Evolutionary conservation across 2,888 invertebrate genomes (phyloP).

Genomic region (Electrophaes corylata): DNA sequence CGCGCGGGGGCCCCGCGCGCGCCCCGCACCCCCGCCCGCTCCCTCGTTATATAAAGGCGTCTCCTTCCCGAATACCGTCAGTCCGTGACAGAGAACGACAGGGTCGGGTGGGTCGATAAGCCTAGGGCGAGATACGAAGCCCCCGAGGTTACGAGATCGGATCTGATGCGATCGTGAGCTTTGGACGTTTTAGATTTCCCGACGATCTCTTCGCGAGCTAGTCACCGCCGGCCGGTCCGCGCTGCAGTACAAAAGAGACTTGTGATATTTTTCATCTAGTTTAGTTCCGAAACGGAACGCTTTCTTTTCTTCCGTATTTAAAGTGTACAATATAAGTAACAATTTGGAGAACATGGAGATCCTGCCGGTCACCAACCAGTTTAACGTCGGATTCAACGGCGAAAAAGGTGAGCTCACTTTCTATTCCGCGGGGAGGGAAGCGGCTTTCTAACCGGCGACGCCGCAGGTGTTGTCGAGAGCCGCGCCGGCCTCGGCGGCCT

Average conservation of each 20-base stretch:
- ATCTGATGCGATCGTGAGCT: constrained; percentile 80
- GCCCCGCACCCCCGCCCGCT: constrained; percentile 69
- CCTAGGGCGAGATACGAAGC: constrained; percentile 78
- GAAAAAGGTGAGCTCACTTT: constrained; percentile 88
- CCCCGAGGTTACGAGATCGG: constrained; percentile 82
- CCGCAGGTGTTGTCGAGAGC: constrained; percentile 73
- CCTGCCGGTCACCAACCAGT: constrained; percentile 90
- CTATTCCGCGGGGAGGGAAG: constrained; percentile 68
- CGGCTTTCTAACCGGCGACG: constrained; percentile 78
- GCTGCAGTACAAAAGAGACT: constrained; percentile 82
- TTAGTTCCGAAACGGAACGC: constrained; percentile 78
- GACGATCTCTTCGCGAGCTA: constrained; percentile 78
- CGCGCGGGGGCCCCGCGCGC: constrained; percentile 75
- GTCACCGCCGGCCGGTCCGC: constrained; percentile 74
- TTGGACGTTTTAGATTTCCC: constrained; percentile 71
- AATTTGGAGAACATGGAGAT: constrained; percentile 90
- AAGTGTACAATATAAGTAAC: constrained; percentile 85
- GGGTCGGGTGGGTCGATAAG: constrained; percentile 79
- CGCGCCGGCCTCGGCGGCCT: constrained; percentile 58
- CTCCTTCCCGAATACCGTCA: constrained; percentile 69
- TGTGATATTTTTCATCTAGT: constrained; percentile 83
- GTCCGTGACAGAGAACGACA: constrained; percentile 80
- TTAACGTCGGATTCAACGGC: constrained; percentile 90
- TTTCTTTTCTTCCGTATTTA: constrained; percentile 70
- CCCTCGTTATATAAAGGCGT: constrained; percentile 74